Evolutionary conservation across 2,888 invertebrate species (phyloP).

Genomic region (Zygothrica quintamaculata): DNA sequence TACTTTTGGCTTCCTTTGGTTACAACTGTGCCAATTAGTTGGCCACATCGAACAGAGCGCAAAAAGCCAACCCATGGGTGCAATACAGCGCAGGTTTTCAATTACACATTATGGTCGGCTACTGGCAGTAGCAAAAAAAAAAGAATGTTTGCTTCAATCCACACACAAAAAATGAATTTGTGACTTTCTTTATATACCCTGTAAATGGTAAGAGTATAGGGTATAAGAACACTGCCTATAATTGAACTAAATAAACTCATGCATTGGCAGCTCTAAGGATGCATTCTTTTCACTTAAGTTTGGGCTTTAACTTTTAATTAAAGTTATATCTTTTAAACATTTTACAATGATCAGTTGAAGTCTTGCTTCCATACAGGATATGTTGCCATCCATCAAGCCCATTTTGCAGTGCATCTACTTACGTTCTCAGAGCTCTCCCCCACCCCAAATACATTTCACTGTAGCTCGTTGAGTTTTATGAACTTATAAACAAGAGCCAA

Average conservation of each 20-base stretch:
- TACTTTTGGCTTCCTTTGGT: conserved; percentile 1
- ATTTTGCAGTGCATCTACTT: neutral
- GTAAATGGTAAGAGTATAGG: neutral
- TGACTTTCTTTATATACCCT: conserved; percentile 44
- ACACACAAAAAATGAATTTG: conserved; percentile 81
- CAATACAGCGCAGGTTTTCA: conserved; percentile 83
- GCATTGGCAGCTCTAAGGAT: no score
- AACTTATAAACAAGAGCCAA: conserved; percentile 83
- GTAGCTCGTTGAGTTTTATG: conserved; percentile 83
- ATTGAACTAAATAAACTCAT: neutral
- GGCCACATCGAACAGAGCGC: conserved; percentile 27
- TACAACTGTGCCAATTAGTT: conserved; percentile 64
- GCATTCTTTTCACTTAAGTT: no score
- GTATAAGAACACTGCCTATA: no score
- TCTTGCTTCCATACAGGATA: neutral
- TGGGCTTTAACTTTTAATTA: no score
- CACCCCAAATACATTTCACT: conserved; percentile 22
- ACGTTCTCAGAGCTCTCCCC: conserved; percentile 9
- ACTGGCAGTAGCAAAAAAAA: conserved; percentile 43
- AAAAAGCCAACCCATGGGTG: conserved; percentile 70
- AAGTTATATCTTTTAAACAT: no score
- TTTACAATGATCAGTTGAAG: no score
- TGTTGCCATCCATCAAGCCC: neutral
- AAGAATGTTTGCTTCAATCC: conserved; percentile 42
- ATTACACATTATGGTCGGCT: conserved; percentile 82